These are phyloP conservation scores for Macrochelys suwanniensis DNA, from an alignment of 2,797 vertebrate genomes.

Conservation along the genomic window DNA sequence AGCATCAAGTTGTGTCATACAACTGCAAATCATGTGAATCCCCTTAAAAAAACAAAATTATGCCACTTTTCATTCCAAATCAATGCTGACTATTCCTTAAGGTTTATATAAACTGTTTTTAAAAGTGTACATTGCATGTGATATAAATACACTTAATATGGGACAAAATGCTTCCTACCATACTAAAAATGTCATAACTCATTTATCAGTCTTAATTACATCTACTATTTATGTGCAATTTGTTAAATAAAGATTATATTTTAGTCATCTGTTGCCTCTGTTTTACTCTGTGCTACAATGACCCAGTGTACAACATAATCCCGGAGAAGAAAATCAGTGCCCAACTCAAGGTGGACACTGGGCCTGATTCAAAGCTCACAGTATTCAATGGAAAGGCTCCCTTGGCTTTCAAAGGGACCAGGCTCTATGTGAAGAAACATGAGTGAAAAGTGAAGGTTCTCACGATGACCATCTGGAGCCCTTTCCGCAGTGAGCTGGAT, in stretches of 20 bases:
- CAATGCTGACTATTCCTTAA: conserved; percentile 55
- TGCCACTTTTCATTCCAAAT: conserved; percentile 55
- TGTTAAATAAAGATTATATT: neutral
- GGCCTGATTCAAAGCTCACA: neutral
- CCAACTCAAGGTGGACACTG: neutral
- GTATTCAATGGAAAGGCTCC: neutral
- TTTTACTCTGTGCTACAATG: neutral
- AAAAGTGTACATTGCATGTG: conserved; percentile 50
- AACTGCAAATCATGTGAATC: conserved; percentile 47
- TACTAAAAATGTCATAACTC: conserved; percentile 15
- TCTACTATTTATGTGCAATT: neutral
- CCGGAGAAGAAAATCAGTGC: neutral
- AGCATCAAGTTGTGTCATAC: conserved; percentile 64
- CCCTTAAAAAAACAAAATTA: conserved; percentile 38
- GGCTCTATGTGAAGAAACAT: neutral
- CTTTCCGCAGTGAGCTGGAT: neutral
- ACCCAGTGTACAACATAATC: neutral
- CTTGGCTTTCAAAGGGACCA: neutral
- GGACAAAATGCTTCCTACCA: conserved; percentile 30
- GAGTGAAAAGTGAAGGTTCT: accelerated
- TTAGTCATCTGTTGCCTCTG: neutral
- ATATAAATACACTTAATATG: conserved; percentile 58
- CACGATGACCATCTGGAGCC: neutral
- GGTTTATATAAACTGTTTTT: conserved; percentile 65
- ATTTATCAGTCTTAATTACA: neutral